phyloP scores from a whole-genome alignment of 2,797 vertebrate genomes.

The Sebastes matsubarae region DNA sequence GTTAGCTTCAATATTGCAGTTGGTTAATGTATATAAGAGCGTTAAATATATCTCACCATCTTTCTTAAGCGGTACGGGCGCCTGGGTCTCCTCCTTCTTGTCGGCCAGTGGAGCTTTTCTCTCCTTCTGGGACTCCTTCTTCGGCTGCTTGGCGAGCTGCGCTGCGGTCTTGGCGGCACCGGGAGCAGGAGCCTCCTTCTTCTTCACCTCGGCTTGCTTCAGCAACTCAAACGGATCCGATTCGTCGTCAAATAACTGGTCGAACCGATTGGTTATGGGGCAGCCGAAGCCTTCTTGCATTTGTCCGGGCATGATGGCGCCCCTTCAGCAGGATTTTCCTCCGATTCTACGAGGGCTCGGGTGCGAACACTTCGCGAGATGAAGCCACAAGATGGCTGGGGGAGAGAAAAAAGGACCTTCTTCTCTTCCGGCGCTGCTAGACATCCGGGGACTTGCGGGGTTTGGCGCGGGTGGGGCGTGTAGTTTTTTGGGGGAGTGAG shows the following conservation, averaged over 20 bases:
- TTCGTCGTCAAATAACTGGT: slow-evolving; percentile 98
- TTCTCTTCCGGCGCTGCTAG: slow-evolving; percentile 96
- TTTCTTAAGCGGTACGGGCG: slow-evolving; percentile 90
- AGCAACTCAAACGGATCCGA: slow-evolving; percentile 95
- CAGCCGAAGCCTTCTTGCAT: slow-evolving; percentile 99
- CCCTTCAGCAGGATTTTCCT: slow-evolving; percentile 96
- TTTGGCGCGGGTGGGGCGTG: slow-evolving; percentile 81
- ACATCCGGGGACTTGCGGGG: slow-evolving; percentile 89
- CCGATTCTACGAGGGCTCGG: slow-evolving; percentile 96
- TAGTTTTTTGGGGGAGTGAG: slow-evolving; percentile 67
- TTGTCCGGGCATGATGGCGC: slow-evolving; percentile 99
- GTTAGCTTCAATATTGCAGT: slow-evolving; percentile 32
- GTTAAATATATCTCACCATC: slow-evolving; percentile 83
- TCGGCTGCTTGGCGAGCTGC: slow-evolving; percentile 89
- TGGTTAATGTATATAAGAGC: not conserved
- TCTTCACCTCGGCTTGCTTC: slow-evolving; percentile 89
- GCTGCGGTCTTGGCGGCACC: slow-evolving; percentile 89
- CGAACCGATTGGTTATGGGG: slow-evolving; percentile 97
- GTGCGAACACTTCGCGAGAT: slow-evolving; percentile 91
- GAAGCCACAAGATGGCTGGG: slow-evolving; percentile 98
- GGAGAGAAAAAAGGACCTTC: slow-evolving; percentile 83
- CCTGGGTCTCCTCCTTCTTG: slow-evolving; percentile 90
- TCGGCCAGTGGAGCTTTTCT: slow-evolving; percentile 87
- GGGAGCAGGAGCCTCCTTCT: slow-evolving; percentile 91
- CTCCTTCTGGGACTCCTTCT: slow-evolving; percentile 95